Evolutionary conservation across 1,140 invertebrate species (phyloP).

Genomic region (Leptoteleia sp.): DNA sequence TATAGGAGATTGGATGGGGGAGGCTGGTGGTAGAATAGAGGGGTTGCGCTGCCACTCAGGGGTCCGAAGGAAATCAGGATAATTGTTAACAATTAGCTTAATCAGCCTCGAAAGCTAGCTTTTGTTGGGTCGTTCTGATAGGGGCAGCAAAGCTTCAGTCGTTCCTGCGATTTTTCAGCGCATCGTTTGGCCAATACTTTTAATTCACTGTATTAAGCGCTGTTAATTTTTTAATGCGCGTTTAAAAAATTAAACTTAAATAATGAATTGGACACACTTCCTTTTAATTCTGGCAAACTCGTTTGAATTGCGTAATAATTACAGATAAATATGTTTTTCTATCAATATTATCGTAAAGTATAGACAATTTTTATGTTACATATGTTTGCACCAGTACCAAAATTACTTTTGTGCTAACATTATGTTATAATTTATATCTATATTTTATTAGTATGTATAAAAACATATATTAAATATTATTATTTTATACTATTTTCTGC

Average conservation of each 20-base stretch:
- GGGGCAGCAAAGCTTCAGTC: conserved; percentile 57
- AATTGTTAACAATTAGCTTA: conserved; percentile 82
- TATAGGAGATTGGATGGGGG: conserved; percentile 65
- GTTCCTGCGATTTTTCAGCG: conserved; percentile 51
- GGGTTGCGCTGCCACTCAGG: conserved; percentile 70
- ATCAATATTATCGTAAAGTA: no score
- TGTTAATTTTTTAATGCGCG: conserved; percentile 56
- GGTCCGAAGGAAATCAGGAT: conserved; percentile 79
- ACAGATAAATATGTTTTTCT: no score
- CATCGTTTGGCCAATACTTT: conserved; percentile 28
- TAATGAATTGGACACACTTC: no score
- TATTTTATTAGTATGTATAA: no score
- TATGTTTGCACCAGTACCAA: no score
- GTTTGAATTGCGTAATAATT: no score
- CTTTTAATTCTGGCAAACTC: no score
- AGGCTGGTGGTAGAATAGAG: conserved; percentile 63
- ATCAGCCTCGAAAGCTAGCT: conserved; percentile 79
- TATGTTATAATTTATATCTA: no score
- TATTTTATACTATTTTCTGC: no score
- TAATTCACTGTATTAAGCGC: conserved; percentile 37
- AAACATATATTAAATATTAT: no score
- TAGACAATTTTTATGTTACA: no score
- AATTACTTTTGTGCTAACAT: no score
- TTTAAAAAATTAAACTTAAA: conserved; percentile 39
- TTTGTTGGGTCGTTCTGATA: conserved; percentile 73